These are phyloP conservation scores for Scolopax mira DNA, from an alignment of 2,113 vertebrate species.

Conservation along the genomic window DNA sequence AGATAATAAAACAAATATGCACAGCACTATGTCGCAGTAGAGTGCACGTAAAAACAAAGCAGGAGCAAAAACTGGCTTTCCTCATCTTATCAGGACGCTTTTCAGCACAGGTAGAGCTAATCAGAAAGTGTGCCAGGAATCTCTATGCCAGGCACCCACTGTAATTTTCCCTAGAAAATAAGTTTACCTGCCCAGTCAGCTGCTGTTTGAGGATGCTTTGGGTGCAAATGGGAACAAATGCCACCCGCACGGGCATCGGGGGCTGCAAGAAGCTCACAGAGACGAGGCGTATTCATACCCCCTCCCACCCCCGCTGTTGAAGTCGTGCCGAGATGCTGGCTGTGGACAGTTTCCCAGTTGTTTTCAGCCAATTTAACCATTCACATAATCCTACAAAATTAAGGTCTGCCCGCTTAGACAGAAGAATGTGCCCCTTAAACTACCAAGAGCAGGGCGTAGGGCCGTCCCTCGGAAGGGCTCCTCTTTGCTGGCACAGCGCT, in stretches of 20 bases:
- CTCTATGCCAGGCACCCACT: neutral
- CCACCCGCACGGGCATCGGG: too few relatives aligned
- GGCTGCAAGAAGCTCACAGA: neutral
- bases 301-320: neutral
- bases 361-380: neutral
- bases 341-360: neutral
- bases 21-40: neutral
- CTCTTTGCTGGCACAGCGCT: fast-evolving
- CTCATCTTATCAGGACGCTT: neutral
- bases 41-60: neutral
- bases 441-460: neutral
- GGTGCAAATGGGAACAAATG: neutral
- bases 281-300: neutral
- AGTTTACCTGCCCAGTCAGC: neutral
- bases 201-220: neutral
- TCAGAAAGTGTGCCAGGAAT: neutral
- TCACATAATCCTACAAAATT: neutral
- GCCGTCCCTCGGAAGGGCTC: neutral
- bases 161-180: neutral
- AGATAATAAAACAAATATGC: neutral
- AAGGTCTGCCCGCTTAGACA: neutral
- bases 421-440: neutral
- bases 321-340: neutral
- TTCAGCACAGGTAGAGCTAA: neutral
- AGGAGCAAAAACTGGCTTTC: neutral